Evolutionary conservation across 1,140 invertebrate species (phyloP).

Genomic region (Eriocheir sinensis): DNA sequence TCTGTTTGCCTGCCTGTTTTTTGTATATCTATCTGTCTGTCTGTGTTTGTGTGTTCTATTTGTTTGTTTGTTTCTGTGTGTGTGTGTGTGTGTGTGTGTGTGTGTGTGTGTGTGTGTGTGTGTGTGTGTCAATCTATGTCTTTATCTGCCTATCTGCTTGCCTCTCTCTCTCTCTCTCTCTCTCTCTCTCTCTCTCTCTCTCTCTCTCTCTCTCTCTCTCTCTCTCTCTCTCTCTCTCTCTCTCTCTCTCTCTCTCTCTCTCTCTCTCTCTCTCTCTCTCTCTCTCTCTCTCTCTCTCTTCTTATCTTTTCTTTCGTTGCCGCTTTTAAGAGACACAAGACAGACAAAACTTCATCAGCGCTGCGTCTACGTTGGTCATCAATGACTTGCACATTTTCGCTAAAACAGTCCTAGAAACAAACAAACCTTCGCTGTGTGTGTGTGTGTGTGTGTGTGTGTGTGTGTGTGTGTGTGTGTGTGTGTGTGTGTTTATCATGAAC

Average conservation of each 20-base stretch:
- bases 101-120: too few relatives aligned
- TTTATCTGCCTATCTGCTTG: too few relatives aligned
- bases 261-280: background rate
- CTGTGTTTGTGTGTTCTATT: too few relatives aligned
- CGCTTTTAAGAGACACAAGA: background rate
- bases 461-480: background rate
- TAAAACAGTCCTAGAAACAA: background rate
- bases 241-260: background rate
- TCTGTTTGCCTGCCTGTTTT: too few relatives aligned
- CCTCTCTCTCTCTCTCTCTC: background rate
- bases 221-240: background rate
- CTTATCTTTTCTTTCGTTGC: background rate
- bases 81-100: too few relatives aligned
- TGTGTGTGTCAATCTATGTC: too few relatives aligned
- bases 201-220: background rate
- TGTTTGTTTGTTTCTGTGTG: too few relatives aligned
- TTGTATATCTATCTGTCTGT: too few relatives aligned
- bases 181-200: background rate
- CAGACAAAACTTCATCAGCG: background rate
- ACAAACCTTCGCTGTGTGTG: background rate
- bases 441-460: background rate
- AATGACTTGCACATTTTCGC: background rate
- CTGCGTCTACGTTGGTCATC: background rate
- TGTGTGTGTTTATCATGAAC: too few relatives aligned
- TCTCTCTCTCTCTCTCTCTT: background rate